A percentile compares a stretch with the other conserved stretches of the same genome.
phyloP scores from a whole-genome alignment of 2,797 vertebrate genomes.

The Alosa sapidissima region DNA sequence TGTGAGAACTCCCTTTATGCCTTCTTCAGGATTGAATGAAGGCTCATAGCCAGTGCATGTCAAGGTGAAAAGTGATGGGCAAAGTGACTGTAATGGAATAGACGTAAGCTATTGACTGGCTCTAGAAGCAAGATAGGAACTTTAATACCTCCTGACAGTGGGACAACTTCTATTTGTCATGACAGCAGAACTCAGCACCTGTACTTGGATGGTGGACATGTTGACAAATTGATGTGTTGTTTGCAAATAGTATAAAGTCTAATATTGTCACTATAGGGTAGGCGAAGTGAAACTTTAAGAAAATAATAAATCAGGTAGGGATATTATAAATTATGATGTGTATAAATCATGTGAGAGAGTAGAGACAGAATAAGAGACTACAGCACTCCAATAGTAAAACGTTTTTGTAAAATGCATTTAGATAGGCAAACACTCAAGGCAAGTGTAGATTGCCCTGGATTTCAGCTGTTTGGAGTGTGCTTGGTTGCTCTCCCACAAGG shows the following conservation, averaged over 20 bases:
- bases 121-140: slow-evolving; percentile 56
- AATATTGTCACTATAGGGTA: neutral
- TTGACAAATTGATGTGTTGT: slow-evolving; percentile 54
- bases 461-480: neutral
- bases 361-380: neutral
- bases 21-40: neutral
- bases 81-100: slow-evolving; percentile 60
- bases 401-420: too few species aligned
- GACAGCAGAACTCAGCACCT: slow-evolving; percentile 52
- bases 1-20: neutral
- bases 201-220: slow-evolving; percentile 49
- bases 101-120: slow-evolving; percentile 53
- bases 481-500: neutral
- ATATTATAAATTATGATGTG: neutral
- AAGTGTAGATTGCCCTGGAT: neutral
- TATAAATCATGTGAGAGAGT: neutral
- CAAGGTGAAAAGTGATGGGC: slow-evolving; percentile 58
- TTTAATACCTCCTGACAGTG: slow-evolving; percentile 60
- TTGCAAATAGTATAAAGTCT: slow-evolving; percentile 47
- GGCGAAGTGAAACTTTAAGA: neutral
- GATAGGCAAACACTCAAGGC: too few species aligned
- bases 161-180: slow-evolving; percentile 61
- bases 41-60: slow-evolving; percentile 46
- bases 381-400: neutral
- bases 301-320: neutral